These are phyloP conservation scores for Cydia amplana DNA, from an alignment of 1,140 invertebrate species.

Conservation along the genomic window DNA sequence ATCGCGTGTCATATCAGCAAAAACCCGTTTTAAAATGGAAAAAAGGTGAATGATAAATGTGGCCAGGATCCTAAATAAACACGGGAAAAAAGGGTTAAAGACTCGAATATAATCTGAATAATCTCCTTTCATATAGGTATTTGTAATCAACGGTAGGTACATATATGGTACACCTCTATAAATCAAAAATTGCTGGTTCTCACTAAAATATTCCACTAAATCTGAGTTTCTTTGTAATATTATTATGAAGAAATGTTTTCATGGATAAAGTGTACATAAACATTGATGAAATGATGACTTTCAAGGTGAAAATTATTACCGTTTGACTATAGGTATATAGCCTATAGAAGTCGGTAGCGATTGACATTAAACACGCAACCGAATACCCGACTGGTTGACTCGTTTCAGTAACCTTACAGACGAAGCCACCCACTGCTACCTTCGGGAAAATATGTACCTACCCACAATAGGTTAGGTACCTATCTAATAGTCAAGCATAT, in stretches of 20 bases:
- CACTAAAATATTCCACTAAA: neutral
- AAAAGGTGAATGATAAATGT: too few relatives aligned
- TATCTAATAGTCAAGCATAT: neutral
- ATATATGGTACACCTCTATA: too few relatives aligned
- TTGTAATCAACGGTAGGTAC: too few relatives aligned
- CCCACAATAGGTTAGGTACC: too few relatives aligned
- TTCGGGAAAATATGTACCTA: neutral
- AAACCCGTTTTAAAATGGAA: too few relatives aligned
- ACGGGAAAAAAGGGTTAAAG: too few relatives aligned
- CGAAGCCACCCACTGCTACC: neutral
- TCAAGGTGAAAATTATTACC: constrained; percentile 15
- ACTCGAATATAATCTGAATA: too few relatives aligned
- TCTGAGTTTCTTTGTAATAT: neutral
- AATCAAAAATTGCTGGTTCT: neutral
- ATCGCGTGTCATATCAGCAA: too few relatives aligned
- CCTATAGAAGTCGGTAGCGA: neutral
- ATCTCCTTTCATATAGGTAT: too few relatives aligned
- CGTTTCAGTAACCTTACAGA: constrained; percentile 3
- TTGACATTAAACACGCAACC: neutral
- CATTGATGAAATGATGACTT: too few relatives aligned
- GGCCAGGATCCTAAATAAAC: too few relatives aligned
- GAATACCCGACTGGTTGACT: neutral
- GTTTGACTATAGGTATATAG: neutral
- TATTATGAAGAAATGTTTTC: neutral
- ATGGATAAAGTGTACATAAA: neutral